Percentiles rank a stretch among this genome's conserved stretches.
phyloP scores from a whole-genome alignment of 1,140 invertebrate species.

The Bursaphelenchus mucronatus region DNA sequence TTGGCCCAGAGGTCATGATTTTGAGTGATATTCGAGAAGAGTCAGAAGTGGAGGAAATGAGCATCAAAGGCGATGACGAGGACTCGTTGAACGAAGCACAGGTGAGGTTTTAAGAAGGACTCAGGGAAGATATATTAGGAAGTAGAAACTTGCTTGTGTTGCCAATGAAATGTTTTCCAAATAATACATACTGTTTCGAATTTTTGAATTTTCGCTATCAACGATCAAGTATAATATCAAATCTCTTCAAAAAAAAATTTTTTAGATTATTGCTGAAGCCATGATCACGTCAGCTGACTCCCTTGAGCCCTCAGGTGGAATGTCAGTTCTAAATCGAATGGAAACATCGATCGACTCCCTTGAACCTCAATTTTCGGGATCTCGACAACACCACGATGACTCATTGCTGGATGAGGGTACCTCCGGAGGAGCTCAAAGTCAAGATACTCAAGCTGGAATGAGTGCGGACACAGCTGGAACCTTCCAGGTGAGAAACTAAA shows the following conservation, averaged over 20 bases:
- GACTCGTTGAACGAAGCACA: constrained; percentile 26
- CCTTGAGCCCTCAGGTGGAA: constrained; percentile 33
- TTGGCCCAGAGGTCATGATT: constrained; percentile 28
- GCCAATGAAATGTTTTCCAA: too few relatives aligned
- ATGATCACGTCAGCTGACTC: constrained; percentile 52
- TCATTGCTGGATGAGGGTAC: constrained; percentile 48
- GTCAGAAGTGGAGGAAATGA: constrained; percentile 53
- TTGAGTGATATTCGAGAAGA: constrained; percentile 40
- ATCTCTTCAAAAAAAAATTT: neutral
- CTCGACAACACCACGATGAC: constrained; percentile 22
- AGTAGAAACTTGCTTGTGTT: too few relatives aligned
- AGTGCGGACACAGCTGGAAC: constrained; percentile 9
- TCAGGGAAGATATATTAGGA: too few relatives aligned
- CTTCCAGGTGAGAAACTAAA: constrained; percentile 17
- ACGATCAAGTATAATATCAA: too few relatives aligned
- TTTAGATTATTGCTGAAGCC: constrained; percentile 21
- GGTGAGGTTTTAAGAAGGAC: neutral
- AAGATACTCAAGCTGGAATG: constrained; percentile 26
- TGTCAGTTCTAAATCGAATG: constrained; percentile 8
- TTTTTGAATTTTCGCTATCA: too few relatives aligned
- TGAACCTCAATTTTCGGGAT: neutral
- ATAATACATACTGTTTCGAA: too few relatives aligned
- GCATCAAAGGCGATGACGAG: constrained; percentile 28
- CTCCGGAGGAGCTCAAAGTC: constrained; percentile 39
- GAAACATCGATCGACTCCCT: constrained; percentile 40